Percentiles rank a stretch among this genome's conserved stretches.
phyloP scores from a whole-genome alignment of 2,113 vertebrate species.

The Xyrauchen texanus region DNA sequence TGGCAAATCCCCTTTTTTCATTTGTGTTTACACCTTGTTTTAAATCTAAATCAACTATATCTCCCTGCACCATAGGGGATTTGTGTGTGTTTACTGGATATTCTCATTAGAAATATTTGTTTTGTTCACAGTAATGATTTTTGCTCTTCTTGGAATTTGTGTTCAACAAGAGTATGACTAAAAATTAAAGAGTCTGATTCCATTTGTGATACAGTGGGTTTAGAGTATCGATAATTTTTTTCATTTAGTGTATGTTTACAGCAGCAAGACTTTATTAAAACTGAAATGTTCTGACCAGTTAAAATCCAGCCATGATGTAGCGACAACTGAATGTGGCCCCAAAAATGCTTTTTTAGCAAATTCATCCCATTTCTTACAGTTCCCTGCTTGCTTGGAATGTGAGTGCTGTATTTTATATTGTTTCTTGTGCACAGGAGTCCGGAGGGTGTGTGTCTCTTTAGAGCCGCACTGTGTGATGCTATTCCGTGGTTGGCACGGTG shows the following conservation, averaged over 20 bases:
- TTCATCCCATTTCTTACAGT: slow-evolving; percentile 29
- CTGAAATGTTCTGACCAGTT: slow-evolving; percentile 15
- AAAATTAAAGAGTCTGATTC: neutral
- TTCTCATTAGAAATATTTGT: neutral
- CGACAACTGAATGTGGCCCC: slow-evolving; percentile 35
- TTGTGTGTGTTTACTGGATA: neutral
- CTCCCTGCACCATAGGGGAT: neutral
- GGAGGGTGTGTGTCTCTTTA: slow-evolving; percentile 10
- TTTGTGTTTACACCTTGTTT: slow-evolving; percentile 28
- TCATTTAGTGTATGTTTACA: neutral
- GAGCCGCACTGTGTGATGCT: slow-evolving; percentile 42
- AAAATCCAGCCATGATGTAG: slow-evolving; percentile 34
- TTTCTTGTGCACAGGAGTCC: slow-evolving; percentile 19
- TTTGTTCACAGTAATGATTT: neutral
- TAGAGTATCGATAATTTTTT: neutral
- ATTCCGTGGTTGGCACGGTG: slow-evolving; percentile 41
- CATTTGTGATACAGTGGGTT: neutral
- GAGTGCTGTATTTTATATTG: neutral
- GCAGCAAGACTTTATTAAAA: slow-evolving; percentile 22
- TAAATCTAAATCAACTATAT: slow-evolving; percentile 11
- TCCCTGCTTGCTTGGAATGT: slow-evolving; percentile 41
- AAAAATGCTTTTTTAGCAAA: slow-evolving; percentile 36
- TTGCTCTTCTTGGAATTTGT: neutral
- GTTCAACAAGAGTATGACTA: neutral
- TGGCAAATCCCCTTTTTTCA: slow-evolving; percentile 30